phyloP scores from a whole-genome alignment of 2,797 vertebrate genomes.

The Poecilia velifera region DNA sequence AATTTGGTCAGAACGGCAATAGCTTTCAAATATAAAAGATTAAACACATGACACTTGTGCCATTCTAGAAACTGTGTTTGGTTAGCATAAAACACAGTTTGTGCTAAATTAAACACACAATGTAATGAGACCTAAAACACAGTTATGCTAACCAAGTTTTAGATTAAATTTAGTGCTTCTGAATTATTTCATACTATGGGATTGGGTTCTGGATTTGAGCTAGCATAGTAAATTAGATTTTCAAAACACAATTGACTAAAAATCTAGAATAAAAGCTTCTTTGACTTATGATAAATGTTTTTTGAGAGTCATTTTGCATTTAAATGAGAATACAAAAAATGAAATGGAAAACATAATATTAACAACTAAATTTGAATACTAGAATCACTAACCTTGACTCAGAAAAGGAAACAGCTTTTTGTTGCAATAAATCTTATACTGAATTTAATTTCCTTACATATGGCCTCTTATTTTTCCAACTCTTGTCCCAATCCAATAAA shows the following conservation, averaged over 20 bases:
- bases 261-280: neutral
- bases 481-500: neutral
- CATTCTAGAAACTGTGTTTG: neutral
- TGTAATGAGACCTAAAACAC: neutral
- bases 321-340: neutral
- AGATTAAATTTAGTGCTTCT: neutral
- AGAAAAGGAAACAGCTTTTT: neutral
- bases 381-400: neutral
- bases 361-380: neutral
- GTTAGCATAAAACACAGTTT: neutral
- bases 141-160: neutral
- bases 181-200: neutral
- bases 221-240: neutral
- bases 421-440: neutral
- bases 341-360: neutral
- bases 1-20: too few species aligned
- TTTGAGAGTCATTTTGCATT: neutral
- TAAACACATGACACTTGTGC: neutral
- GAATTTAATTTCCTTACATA: neutral
- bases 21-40: neutral
- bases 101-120: neutral
- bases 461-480: neutral
- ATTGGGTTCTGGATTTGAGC: neutral
- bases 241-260: neutral
- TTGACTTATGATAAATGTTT: neutral